Percentiles rank a stretch among this genome's conserved stretches.
Conservation (phyloP, 2,797 vertebrate genomes). For the Dryobates pubescens region DNA sequence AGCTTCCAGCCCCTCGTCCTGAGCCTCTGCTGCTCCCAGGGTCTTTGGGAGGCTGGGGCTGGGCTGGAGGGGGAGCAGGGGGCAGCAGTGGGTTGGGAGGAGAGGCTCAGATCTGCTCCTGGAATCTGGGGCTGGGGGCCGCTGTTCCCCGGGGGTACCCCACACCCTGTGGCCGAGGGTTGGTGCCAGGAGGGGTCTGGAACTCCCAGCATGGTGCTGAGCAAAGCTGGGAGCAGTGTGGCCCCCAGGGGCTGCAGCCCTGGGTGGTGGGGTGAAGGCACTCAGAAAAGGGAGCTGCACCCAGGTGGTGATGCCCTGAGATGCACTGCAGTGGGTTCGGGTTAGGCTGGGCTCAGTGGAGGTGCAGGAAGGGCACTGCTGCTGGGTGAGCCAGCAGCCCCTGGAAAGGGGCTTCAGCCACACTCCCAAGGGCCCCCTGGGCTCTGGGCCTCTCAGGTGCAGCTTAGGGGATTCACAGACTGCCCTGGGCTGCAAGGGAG, state of each 20-base stretch:
- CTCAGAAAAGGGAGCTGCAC: background rate
- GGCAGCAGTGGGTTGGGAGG: accelerated
- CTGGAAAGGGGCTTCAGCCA: background rate
- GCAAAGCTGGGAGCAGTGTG: background rate
- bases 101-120: background rate
- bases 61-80: background rate
- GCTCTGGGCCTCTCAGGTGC: background rate
- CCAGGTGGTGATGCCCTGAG: accelerated
- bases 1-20: background rate
- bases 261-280: background rate
- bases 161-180: accelerated
- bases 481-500: too few species aligned
- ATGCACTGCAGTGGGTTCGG: accelerated
- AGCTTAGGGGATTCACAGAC: background rate
- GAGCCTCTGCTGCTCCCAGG: background rate
- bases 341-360: background rate
- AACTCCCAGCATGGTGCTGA: accelerated
- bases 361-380: background rate
- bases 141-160: background rate
- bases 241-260: background rate
- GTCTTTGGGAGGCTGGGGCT: background rate
- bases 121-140: background rate
- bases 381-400: background rate
- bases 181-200: background rate
- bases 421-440: background rate